These are phyloP conservation scores for Metellina segmentata DNA, from an alignment of 2,888 invertebrate genomes.

Conservation along the genomic window DNA sequence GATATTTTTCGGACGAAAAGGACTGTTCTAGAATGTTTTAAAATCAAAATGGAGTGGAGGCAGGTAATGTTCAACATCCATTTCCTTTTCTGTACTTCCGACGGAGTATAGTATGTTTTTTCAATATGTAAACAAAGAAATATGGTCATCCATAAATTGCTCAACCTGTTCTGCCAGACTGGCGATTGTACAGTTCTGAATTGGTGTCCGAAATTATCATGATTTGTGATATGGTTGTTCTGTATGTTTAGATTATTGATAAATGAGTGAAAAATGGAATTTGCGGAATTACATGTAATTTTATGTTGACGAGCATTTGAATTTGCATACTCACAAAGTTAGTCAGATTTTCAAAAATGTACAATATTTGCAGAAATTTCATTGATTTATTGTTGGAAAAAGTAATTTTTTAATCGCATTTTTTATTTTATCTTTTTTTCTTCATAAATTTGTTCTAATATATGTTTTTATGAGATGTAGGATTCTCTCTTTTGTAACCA, in stretches of 20 bases:
- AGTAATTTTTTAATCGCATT: too few species aligned
- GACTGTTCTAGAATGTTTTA: background rate
- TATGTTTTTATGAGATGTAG: too few species aligned
- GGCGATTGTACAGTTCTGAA: background rate
- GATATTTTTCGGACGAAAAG: background rate
- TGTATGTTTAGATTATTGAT: background rate
- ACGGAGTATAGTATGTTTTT: background rate
- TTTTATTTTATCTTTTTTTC: too few species aligned
- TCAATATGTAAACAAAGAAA: constrained; percentile 42
- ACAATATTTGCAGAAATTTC: too few species aligned
- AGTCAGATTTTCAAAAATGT: too few species aligned
- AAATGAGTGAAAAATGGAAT: background rate
- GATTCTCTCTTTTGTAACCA: too few species aligned
- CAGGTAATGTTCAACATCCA: constrained; percentile 47
- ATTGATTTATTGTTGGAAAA: too few species aligned
- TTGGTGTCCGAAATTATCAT: background rate
- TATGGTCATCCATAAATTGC: background rate
- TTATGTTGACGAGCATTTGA: too few species aligned
- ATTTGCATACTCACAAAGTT: too few species aligned
- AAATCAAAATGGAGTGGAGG: constrained; percentile 55
- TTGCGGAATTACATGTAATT: too few species aligned
- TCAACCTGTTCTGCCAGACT: too few species aligned
- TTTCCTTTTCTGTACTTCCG: background rate
- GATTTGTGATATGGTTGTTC: background rate
- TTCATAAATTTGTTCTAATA: too few species aligned